These are phyloP conservation scores for Hemichromis elongatus DNA, from an alignment of 2,113 vertebrate genomes.

Conservation along the genomic window DNA sequence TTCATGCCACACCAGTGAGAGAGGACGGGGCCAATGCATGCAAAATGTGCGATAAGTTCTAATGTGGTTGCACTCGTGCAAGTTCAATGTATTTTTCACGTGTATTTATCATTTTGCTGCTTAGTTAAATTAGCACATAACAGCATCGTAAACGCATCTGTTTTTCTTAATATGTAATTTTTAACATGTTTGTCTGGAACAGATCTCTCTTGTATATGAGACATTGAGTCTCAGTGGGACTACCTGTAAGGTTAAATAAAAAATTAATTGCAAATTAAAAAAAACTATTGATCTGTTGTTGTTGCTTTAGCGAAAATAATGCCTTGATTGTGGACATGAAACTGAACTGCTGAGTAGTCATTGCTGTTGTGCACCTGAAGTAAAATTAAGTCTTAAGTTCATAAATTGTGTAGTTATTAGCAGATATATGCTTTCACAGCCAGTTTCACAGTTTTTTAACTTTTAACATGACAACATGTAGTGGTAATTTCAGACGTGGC, in stretches of 20 bases:
- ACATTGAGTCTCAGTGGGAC: not conserved
- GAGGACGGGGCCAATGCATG: not conserved
- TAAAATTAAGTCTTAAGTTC: not conserved
- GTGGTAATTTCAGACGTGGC: not conserved
- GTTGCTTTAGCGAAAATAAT: not conserved
- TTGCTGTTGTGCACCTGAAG: not conserved
- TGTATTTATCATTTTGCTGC: not conserved
- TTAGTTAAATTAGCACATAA: not conserved
- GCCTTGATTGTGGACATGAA: not conserved
- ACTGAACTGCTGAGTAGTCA: not conserved
- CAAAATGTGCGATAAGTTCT: not conserved
- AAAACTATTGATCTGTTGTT: not conserved
- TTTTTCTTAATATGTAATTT: not conserved
- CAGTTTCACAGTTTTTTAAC: no score
- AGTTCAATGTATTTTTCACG: not conserved
- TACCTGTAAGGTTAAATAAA: not conserved
- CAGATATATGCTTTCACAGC: not conserved
- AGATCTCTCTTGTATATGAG: not conserved
- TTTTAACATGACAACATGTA: not conserved
- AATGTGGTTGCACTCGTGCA: not conserved
- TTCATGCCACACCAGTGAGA: constrained; percentile 6
- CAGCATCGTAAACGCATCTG: not conserved
- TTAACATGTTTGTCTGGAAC: not conserved
- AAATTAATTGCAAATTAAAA: not conserved
- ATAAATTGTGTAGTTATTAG: not conserved